Percentiles rank a stretch among this genome's conserved stretches.
phyloP scores from a whole-genome alignment of 2,888 invertebrate species.

The Chromoteleia sp. region DNA sequence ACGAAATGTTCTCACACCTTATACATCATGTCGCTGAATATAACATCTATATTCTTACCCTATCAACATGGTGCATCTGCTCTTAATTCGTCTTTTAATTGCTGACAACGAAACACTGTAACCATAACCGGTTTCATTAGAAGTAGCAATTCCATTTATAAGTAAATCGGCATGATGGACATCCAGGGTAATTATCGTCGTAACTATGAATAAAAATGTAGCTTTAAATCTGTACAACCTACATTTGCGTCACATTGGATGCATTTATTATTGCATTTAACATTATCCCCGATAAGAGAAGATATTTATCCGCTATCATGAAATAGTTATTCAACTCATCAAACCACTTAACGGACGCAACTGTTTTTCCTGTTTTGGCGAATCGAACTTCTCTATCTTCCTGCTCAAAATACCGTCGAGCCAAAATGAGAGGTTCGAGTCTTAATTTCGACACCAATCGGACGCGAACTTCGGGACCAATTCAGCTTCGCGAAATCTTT shows the following conservation, averaged over 20 bases:
- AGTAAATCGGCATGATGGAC: constrained; percentile 16
- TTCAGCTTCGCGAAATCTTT: constrained; percentile 24
- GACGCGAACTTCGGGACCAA: constrained; percentile 5
- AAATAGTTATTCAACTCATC: constrained; percentile 43
- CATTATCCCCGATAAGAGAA: constrained; percentile 5
- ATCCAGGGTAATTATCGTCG: constrained; percentile 9
- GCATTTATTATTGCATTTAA: not conserved
- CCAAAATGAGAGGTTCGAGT: not conserved
- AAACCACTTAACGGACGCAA: constrained; percentile 1
- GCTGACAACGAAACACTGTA: constrained; percentile 13
- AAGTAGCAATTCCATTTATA: constrained; percentile 35
- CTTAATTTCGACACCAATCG: constrained; percentile 12
- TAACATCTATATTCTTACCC: not conserved
- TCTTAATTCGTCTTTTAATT: constrained; percentile 23
- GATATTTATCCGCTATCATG: constrained; percentile 20
- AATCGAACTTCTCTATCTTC: too few relatives aligned
- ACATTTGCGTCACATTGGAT: too few relatives aligned
- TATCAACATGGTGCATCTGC: constrained; percentile 11
- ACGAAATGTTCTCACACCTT: constrained; percentile 14
- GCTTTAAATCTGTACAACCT: too few relatives aligned
- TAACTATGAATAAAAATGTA: too few relatives aligned
- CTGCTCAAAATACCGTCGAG: not conserved
- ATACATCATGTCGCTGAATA: not conserved
- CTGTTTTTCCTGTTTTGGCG: not conserved
- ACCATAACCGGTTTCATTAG: constrained; percentile 20